Evolutionary conservation across 2,797 vertebrate species (phyloP), one percentile per base, ranked within the genome.

Genomic region (Anabas testudineus): DNA sequence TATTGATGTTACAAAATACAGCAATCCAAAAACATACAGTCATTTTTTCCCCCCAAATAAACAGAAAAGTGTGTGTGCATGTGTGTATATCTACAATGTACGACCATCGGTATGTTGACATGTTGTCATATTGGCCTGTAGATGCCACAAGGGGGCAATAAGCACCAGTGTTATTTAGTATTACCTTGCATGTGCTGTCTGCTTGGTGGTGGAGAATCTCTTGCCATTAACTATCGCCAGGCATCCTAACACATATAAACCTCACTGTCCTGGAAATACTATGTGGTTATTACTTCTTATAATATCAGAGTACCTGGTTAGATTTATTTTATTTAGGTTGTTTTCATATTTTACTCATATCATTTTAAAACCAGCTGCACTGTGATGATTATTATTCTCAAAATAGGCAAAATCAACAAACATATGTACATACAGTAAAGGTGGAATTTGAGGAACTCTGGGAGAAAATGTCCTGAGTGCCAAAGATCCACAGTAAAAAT

Each of bases 141-240:
- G 42, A 10, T 2, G 30, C 77, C 88, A 87, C 54, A 74, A 89
- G 90, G 71, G 85, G 87, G 76, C 77, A 30, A 12, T 60, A 69
- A 22, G 56, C 54, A 59, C 77, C 71, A 74, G 32, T 0, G 3
- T 57, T 69, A 64, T 43, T 2, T 5, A 13, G 3, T 18, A 41
- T 70, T 8, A 24, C n/a, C 47, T 16, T 9, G 36, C 47, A 7
- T 26, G 10, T 46, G 19, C 13, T 24, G n/a, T 22, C 53, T 67
- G 53, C 7, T 39, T 42, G 2, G 28, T 28, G n/a, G 13, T 8
- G 34, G 43, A 45, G 55, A 24, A 21, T 48, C 4, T 37, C 37
- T 41, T 30, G 5, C 7, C 16, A 42, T 54, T n/a, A 45, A 19
- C 14, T n/a, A 53, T 37, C 26, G 63, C 32, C n/a, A 3, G 12